Percentiles rank a stretch among this genome's conserved stretches.
These are phyloP conservation scores for Sander lucioperca DNA, from an alignment of 2,113 vertebrate genomes.

Conservation along the genomic window DNA sequence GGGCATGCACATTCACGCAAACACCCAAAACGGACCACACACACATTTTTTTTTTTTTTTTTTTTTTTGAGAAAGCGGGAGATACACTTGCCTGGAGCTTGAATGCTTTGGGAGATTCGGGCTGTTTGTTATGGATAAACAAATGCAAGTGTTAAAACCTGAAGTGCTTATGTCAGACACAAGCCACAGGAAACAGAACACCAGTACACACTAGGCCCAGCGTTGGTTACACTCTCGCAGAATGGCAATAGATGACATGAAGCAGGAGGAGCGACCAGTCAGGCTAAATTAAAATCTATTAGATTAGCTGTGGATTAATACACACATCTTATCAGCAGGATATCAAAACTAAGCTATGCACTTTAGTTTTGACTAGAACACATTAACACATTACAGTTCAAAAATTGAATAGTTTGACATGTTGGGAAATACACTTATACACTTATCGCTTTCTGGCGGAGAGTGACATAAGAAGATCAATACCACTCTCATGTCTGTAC, in stretches of 20 bases:
- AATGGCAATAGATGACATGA: slow-evolving; percentile 13
- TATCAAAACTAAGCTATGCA: slow-evolving; percentile 15
- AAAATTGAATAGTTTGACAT: background rate
- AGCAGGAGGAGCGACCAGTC: slow-evolving; percentile 35
- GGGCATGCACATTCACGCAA: slow-evolving; percentile 66
- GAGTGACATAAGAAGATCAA: background rate
- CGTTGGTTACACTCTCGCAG: background rate
- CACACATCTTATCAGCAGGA: background rate
- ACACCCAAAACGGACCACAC: slow-evolving; percentile 40
- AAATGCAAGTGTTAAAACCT: slow-evolving; percentile 87
- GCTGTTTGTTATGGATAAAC: slow-evolving; percentile 94
- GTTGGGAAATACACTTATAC: background rate
- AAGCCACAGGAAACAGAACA: slow-evolving; percentile 60
- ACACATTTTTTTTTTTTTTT: background rate
- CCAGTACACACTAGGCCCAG: slow-evolving; percentile 22
- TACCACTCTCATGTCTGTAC: too few species aligned
- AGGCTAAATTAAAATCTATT: background rate
- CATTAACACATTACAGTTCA: background rate
- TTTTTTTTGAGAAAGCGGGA: slow-evolving; percentile 68
- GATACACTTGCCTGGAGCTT: slow-evolving; percentile 95
- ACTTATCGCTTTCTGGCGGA: background rate
- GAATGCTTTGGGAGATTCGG: slow-evolving; percentile 93
- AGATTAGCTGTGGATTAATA: slow-evolving; percentile 32
- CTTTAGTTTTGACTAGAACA: background rate
- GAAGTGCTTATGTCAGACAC: slow-evolving; percentile 58